A percentile compares a stretch with the other conserved stretches of the same genome.
Conservation (phyloP, 2,113 vertebrate genomes). For the Notarius lentiginosus region DNA sequence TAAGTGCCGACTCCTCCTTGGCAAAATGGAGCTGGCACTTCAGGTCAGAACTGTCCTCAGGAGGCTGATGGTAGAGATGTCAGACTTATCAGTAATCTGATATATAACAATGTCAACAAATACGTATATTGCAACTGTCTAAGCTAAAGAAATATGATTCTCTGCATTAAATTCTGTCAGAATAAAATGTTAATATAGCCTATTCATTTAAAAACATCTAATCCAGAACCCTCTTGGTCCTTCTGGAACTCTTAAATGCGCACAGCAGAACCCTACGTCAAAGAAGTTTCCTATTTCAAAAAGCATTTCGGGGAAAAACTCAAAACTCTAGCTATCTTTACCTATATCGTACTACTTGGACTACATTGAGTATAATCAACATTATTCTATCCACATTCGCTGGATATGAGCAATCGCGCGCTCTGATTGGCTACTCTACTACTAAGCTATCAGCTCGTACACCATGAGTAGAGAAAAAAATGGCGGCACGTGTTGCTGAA, state of each 20-base stretch:
- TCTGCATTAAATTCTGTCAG: background rate
- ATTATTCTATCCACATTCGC: no score
- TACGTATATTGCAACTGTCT: background rate
- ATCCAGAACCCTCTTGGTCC: background rate
- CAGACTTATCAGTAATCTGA: background rate
- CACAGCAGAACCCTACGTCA: background rate
- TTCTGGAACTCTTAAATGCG: background rate
- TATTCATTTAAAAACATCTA: background rate
- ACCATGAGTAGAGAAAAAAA: no score
- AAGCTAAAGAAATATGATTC: background rate
- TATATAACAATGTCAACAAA: background rate
- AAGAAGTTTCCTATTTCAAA: background rate
- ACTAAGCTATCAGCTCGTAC: no score
- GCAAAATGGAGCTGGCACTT: slow-evolving; percentile 98
- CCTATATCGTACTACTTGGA: background rate
- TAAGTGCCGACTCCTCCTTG: slow-evolving; percentile 94
- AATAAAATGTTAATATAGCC: background rate
- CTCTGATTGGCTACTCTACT: no score
- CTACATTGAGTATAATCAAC: background rate
- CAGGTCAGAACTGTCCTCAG: slow-evolving; percentile 92
- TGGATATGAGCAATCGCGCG: no score
- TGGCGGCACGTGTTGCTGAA: no score
- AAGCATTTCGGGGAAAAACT: background rate
- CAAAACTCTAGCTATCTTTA: background rate
- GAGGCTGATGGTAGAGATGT: slow-evolving; percentile 7